Conservation (phyloP, 2,113 vertebrate genomes). For the Mustela lutreola region DNA sequence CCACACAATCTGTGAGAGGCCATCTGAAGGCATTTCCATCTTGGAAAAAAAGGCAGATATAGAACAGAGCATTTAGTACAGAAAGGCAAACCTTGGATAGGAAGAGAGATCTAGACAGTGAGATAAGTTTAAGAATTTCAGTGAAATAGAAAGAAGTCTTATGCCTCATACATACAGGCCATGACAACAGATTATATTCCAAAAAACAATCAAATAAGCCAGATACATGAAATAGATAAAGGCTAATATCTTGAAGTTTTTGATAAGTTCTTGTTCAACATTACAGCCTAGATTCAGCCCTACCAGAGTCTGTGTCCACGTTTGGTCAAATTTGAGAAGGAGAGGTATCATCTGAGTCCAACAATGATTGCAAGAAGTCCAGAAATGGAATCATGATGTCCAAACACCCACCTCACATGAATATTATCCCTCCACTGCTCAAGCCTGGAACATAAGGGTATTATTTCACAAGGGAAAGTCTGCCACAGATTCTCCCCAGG, state of each 20-base stretch:
- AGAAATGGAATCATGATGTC: background rate
- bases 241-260: background rate
- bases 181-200: too few species aligned
- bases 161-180: too few species aligned
- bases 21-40: background rate
- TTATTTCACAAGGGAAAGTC: background rate
- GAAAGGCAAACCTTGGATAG: background rate
- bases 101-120: background rate
- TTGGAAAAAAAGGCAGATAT: background rate
- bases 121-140: background rate
- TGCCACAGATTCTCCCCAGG: background rate
- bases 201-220: background rate
- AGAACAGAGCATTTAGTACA: background rate
- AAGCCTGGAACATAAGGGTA: background rate
- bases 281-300: background rate
- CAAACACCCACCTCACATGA: background rate
- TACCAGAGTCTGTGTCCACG: background rate
- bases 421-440: background rate
- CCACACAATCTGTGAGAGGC: background rate
- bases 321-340: background rate
- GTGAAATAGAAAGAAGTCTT: background rate
- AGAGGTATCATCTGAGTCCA: background rate
- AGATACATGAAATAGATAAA: background rate
- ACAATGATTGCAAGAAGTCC: background rate
- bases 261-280: background rate